phyloP scores from a whole-genome alignment of 2,797 vertebrate genomes.

The Jordanella pulchra region DNA sequence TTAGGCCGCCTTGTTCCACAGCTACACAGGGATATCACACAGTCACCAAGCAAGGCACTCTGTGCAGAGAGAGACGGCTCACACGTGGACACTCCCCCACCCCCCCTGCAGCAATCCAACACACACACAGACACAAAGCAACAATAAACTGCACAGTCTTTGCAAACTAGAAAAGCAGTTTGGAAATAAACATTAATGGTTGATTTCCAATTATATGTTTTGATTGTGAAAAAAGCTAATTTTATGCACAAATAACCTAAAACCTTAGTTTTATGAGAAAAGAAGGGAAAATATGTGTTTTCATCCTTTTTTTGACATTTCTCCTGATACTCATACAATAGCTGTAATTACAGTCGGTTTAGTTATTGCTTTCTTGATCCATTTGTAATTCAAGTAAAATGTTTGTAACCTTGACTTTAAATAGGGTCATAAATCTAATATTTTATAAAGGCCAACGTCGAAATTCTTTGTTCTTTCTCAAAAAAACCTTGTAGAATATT shows the following conservation, averaged over 20 bases:
- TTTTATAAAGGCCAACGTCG: no score
- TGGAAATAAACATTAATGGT: not conserved
- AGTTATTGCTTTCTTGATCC: no score
- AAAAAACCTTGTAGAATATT: no score
- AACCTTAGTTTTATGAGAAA: no score
- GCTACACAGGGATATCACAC: slow-evolving; percentile 64
- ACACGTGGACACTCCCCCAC: slow-evolving; percentile 14
- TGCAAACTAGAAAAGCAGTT: slow-evolving; percentile 38
- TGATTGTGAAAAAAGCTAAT: not conserved
- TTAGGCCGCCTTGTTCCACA: slow-evolving; percentile 71
- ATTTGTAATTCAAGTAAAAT: no score
- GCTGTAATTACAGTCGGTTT: no score
- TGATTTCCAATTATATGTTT: not conserved
- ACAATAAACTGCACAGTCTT: slow-evolving; percentile 40
- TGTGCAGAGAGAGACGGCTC: slow-evolving; percentile 39
- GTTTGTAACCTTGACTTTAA: no score
- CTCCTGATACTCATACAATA: no score
- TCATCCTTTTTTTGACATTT: no score
- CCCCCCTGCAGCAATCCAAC: slow-evolving; percentile 25
- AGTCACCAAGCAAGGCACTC: slow-evolving; percentile 32
- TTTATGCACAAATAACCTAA: not conserved
- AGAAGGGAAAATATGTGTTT: no score
- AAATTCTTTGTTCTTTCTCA: no score
- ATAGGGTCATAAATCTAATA: no score
- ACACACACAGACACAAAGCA: slow-evolving; percentile 38